Evolutionary conservation across 2,888 invertebrate species (phyloP).

Genomic region (Smittia sp.): DNA sequence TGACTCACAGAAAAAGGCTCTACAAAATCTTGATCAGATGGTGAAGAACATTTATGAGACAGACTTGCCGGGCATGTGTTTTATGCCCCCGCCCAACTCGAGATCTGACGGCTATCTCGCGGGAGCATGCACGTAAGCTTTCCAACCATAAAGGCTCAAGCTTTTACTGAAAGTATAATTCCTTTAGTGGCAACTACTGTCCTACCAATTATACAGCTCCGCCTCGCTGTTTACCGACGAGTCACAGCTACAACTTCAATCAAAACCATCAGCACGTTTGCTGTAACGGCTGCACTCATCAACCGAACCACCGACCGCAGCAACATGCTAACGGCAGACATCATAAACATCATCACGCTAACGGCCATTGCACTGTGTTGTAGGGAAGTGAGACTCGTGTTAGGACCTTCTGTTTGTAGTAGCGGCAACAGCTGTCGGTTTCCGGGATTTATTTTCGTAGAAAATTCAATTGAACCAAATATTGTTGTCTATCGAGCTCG

Average conservation of each 20-base stretch:
- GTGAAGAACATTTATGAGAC: slow-evolving; percentile 52
- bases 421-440: no score
- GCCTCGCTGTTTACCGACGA: slow-evolving; percentile 49
- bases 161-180: background rate
- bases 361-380: slow-evolving; percentile 35
- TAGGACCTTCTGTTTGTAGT: no score
- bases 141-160: background rate
- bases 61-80: slow-evolving; percentile 49
- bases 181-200: slow-evolving; percentile 12
- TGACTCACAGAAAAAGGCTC: slow-evolving; percentile 49
- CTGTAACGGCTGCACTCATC: slow-evolving; percentile 50
- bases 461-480: no score
- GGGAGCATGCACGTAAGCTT: slow-evolving; percentile 36
- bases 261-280: slow-evolving; percentile 50
- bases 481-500: no score
- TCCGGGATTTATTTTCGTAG: no score
- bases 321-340: slow-evolving; percentile 44
- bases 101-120: slow-evolving; percentile 47
- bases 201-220: slow-evolving; percentile 42
- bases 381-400: background rate
- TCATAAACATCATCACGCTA: slow-evolving; percentile 28
- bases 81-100: slow-evolving; percentile 49
- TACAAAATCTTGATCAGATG: slow-evolving; percentile 54
- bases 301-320: slow-evolving; percentile 45
- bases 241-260: slow-evolving; percentile 51